Conservation (phyloP, 1,140 invertebrate genomes). For the Brachystomella parvula region DNA sequence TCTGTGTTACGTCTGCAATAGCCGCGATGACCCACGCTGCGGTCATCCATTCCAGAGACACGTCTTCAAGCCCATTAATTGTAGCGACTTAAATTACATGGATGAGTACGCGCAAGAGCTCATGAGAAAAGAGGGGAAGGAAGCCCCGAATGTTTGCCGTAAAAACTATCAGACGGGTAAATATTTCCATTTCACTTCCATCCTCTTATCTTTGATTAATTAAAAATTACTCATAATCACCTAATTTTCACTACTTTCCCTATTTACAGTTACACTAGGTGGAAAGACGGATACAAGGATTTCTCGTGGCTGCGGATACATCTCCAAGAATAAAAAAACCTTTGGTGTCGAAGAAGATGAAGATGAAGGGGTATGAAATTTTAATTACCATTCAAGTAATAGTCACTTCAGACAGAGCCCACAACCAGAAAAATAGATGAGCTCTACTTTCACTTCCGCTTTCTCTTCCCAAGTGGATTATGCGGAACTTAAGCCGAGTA, state of each 20-base stretch:
- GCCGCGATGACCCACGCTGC: constrained; percentile 45
- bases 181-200: neutral
- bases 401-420: too few species aligned
- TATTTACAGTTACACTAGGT: constrained; percentile 13
- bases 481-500: too few species aligned
- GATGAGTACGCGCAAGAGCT: constrained; percentile 55
- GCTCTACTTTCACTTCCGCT: too few species aligned
- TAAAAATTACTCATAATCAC: constrained; percentile 7
- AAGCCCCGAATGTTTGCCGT: constrained; percentile 59
- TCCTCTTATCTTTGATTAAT: neutral
- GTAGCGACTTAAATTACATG: constrained; percentile 41
- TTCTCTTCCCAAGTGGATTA: too few species aligned
- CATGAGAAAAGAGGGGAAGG: constrained; percentile 40
- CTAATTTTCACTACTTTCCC: neutral
- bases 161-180: constrained; percentile 67
- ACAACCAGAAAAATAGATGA: too few species aligned
- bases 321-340: constrained; percentile 3
- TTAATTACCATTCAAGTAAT: too few species aligned
- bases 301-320: constrained; percentile 19
- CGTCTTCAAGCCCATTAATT: constrained; percentile 71
- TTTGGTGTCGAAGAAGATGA: constrained; percentile 14
- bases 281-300: constrained; percentile 14
- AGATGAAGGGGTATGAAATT: too few species aligned
- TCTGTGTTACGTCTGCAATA: constrained; percentile 36
- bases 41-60: constrained; percentile 74